Evolutionary conservation across 2,113 vertebrate species (phyloP).

Genomic region (Hydropotes inermis): DNA sequence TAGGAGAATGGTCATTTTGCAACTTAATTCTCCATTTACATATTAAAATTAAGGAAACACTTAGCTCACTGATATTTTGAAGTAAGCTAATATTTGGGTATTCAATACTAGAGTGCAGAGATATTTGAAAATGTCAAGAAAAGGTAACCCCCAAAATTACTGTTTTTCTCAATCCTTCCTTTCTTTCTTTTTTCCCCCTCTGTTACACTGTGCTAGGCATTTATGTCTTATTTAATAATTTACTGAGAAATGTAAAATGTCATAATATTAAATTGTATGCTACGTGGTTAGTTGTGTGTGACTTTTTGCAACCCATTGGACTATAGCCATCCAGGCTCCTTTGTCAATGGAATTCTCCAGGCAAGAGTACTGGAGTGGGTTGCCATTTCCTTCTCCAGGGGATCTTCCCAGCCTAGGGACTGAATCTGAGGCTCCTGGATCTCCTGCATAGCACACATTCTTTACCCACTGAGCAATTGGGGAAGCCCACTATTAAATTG

Average conservation of each 20-base stretch:
- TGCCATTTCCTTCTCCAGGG: not conserved
- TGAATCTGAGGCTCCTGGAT: not conserved
- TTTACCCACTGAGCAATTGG: not conserved
- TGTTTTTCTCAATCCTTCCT: not conserved
- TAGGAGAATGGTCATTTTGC: conserved; percentile 68
- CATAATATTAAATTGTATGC: not conserved
- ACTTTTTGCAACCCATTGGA: not conserved
- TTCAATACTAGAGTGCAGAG: not conserved
- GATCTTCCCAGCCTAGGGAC: not conserved
- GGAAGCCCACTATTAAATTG: not conserved
- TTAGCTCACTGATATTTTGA: conserved; percentile 56
- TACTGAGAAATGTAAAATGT: not conserved
- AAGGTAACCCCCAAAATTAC: not conserved
- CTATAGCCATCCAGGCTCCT: not conserved
- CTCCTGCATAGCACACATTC: not conserved
- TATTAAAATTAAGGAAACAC: conserved; percentile 32
- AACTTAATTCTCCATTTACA: conserved; percentile 36
- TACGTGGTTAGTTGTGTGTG: not conserved
- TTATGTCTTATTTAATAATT: not conserved
- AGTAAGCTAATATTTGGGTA: conserved; percentile 25
- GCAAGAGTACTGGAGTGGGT: not conserved
- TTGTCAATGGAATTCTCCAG: not conserved
- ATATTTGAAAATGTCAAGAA: conserved; percentile 17
- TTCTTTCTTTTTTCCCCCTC: not conserved
- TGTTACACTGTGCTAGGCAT: not conserved